phyloP scores from a whole-genome alignment of 2,113 vertebrate species.

The Crotalus helleri region DNA sequence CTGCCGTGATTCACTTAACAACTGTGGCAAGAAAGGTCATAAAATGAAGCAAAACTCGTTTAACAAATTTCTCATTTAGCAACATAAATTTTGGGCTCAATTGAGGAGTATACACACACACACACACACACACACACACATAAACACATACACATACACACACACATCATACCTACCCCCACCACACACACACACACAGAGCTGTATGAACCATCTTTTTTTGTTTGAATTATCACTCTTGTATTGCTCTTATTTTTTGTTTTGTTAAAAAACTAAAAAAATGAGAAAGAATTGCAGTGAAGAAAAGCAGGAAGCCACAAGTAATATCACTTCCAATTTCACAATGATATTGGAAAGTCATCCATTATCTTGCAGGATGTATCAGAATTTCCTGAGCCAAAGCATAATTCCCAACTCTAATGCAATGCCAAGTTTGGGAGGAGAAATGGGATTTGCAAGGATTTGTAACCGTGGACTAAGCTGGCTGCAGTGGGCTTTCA shows the following conservation, averaged over 20 bases:
- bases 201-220: no score
- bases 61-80: neutral
- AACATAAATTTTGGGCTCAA: no score
- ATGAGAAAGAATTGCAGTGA: neutral
- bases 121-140: no score
- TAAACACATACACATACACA: no score
- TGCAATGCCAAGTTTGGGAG: neutral
- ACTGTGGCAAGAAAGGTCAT: neutral
- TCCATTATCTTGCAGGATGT: neutral
- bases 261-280: neutral
- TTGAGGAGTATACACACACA: no score
- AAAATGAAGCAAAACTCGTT: neutral
- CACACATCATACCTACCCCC: no score
- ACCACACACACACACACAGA: no score
- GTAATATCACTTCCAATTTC: neutral
- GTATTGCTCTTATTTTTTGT: neutral
- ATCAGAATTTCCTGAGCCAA: neutral
- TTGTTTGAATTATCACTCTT: neutral
- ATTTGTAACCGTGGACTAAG: neutral
- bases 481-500: neutral
- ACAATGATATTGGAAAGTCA: neutral
- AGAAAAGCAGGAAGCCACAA: neutral
- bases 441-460: neutral
- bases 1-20: neutral
- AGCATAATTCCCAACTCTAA: neutral